Percentiles rank a stretch among this genome's conserved stretches.
These are phyloP conservation scores for Triplophysa bombifrons DNA, from an alignment of 2,797 vertebrate genomes.

Conservation along the genomic window DNA sequence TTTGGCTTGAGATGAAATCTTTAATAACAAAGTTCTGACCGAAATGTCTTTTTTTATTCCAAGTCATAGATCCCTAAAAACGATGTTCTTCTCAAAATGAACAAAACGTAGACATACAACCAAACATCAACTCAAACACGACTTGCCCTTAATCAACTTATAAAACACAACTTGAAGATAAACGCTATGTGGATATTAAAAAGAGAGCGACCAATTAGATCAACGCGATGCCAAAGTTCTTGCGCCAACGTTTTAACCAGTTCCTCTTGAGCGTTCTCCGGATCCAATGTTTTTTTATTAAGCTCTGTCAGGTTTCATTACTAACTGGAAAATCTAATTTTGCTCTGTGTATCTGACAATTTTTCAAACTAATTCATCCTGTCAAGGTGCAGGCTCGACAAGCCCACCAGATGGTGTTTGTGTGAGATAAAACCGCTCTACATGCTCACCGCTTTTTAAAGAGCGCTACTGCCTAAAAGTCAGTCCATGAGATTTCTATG, in stretches of 20 bases:
- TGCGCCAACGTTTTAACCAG: constrained; percentile 57
- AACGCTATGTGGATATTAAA: constrained; percentile 66
- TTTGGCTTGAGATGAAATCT: constrained; percentile 11
- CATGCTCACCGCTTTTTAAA: constrained; percentile 52
- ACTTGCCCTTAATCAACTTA: constrained; percentile 68
- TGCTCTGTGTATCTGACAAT: constrained; percentile 72
- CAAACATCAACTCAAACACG: constrained; percentile 63
- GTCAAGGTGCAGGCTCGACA: constrained; percentile 71
- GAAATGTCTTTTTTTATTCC: constrained; percentile 66
- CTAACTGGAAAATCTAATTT: constrained; percentile 74
- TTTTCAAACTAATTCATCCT: constrained; percentile 75
- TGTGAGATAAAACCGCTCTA: constrained; percentile 69
- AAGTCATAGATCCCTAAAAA: constrained; percentile 56
- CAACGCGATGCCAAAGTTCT: constrained; percentile 57
- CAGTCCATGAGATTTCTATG: constrained; percentile 18
- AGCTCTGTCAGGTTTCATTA: constrained; percentile 75
- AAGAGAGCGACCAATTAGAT: constrained; percentile 61
- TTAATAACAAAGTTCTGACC: constrained; percentile 72
- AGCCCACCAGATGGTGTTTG: constrained; percentile 78
- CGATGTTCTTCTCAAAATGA: constrained; percentile 67
- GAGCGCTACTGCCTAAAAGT: constrained; percentile 51
- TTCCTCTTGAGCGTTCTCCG: constrained; percentile 67
- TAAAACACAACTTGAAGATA: constrained; percentile 64
- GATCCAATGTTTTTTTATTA: constrained; percentile 73
- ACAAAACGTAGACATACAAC: constrained; percentile 67